Percentiles rank a stretch among this genome's conserved stretches.
These are phyloP conservation scores for Notodonta dromedarius DNA, from an alignment of 2,888 invertebrate species.

Conservation along the genomic window DNA sequence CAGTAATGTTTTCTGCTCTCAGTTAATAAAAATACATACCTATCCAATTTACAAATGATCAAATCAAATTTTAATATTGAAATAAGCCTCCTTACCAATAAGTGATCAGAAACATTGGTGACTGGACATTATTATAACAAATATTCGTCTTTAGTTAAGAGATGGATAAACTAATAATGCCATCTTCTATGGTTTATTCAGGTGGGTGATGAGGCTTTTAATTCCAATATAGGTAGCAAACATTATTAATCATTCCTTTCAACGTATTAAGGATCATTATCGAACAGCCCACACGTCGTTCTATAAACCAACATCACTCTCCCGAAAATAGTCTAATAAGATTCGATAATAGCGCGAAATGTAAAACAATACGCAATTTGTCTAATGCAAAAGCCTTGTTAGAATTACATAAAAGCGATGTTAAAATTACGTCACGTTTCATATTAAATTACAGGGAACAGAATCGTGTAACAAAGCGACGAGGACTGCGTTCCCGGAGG, in stretches of 20 bases:
- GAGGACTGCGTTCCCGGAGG: slow-evolving; percentile 48
- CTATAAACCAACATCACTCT: background rate
- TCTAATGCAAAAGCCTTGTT: slow-evolving; percentile 30
- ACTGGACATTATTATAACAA: too few relatives aligned
- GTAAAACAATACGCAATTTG: slow-evolving; percentile 28
- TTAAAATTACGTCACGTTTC: slow-evolving; percentile 63
- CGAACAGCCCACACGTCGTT: background rate
- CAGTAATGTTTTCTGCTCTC: background rate
- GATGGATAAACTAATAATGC: too few relatives aligned
- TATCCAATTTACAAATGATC: background rate
- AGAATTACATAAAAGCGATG: slow-evolving; percentile 33
- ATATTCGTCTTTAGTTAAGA: too few relatives aligned
- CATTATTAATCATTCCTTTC: background rate
- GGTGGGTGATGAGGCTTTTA: too few relatives aligned
- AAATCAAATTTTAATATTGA: background rate
- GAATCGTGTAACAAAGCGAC: slow-evolving; percentile 51
- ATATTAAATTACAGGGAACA: slow-evolving; percentile 63
- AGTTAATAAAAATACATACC: background rate
- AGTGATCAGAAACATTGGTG: too few relatives aligned
- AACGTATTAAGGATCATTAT: background rate
- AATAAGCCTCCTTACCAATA: too few relatives aligned
- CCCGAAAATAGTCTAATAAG: background rate
- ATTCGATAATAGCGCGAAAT: slow-evolving; percentile 22
- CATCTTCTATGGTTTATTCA: too few relatives aligned
- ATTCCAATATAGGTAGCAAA: background rate